phyloP scores from a whole-genome alignment of 2,888 invertebrate species.

The Perizoma affinitatum region DNA sequence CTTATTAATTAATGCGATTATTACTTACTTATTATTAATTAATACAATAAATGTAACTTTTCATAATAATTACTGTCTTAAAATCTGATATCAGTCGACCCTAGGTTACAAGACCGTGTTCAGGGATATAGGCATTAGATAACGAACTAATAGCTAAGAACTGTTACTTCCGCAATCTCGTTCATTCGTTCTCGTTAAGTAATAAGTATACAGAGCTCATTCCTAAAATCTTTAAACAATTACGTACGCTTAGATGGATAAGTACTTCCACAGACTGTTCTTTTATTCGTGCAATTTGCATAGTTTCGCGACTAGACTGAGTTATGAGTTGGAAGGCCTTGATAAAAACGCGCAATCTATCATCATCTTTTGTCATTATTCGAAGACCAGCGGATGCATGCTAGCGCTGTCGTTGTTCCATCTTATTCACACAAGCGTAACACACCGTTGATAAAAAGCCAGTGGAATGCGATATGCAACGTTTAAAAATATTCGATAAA shows the following conservation, averaged over 20 bases:
- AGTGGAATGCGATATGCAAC: conserved; percentile 64
- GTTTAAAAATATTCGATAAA: conserved; percentile 71
- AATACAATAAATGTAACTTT: conserved; percentile 10
- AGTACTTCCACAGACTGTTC: conserved; percentile 32
- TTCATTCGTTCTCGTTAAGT: conserved; percentile 9
- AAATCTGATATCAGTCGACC: conserved; percentile 44
- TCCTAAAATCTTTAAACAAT: conserved; percentile 31
- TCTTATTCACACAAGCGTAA: conserved; percentile 47
- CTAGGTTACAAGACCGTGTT: conserved; percentile 55
- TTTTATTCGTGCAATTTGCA: conserved; percentile 52
- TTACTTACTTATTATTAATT: conserved; percentile 9
- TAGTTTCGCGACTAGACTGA: conserved; percentile 45
- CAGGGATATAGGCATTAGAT: conserved; percentile 53
- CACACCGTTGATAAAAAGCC: conserved; percentile 56
- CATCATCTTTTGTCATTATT: conserved; percentile 34
- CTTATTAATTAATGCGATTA: not conserved
- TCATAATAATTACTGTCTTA: not conserved
- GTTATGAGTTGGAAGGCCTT: conserved; percentile 42
- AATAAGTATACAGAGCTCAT: too few species aligned
- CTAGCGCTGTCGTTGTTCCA: conserved; percentile 42
- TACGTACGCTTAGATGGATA: conserved; percentile 32
- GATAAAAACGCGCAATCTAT: conserved; percentile 37
- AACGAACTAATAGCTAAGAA: conserved; percentile 45
- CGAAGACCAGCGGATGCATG: conserved; percentile 38
- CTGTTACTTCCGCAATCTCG: conserved; percentile 47